A percentile compares a stretch with the other conserved stretches of the same genome.
Evolutionary conservation across 2,113 vertebrate species (phyloP).

Genomic region (Kryptolebias marmoratus): DNA sequence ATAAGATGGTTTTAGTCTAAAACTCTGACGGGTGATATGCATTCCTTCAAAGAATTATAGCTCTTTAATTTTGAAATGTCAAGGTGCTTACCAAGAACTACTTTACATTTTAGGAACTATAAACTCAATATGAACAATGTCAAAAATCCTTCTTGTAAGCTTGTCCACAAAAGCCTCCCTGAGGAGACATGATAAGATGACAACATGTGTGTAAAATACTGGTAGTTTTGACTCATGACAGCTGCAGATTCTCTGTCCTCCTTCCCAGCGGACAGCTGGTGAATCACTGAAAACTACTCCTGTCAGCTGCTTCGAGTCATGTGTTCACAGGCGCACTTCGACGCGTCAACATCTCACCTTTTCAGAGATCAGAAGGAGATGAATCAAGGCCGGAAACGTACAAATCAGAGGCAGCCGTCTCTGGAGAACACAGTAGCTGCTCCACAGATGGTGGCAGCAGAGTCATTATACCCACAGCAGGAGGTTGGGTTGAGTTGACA

Average conservation of each 20-base stretch:
- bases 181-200: not conserved
- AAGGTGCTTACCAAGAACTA: too few species aligned
- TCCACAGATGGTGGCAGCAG: conserved; percentile 61
- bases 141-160: not conserved
- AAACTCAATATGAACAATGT: too few species aligned
- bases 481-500: conserved; percentile 38
- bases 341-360: conserved; percentile 24
- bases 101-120: too few species aligned
- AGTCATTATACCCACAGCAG: conserved; percentile 44
- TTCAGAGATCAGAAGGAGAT: conserved; percentile 35
- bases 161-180: not conserved
- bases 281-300: conserved; percentile 23
- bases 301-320: conserved; percentile 20
- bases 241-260: conserved; percentile 6
- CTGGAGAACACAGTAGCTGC: conserved; percentile 6
- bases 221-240: conserved; percentile 5
- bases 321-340: conserved; percentile 16
- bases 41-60: too few species aligned
- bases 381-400: conserved; percentile 38
- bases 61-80: too few species aligned
- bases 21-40: too few species aligned
- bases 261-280: conserved; percentile 25
- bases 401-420: conserved; percentile 28
- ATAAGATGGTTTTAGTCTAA: too few species aligned
- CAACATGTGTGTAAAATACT: not conserved